Base-by-base conservation (phyloP, 2,888 invertebrate genomes). In the Ectobius pallidus region DNA sequence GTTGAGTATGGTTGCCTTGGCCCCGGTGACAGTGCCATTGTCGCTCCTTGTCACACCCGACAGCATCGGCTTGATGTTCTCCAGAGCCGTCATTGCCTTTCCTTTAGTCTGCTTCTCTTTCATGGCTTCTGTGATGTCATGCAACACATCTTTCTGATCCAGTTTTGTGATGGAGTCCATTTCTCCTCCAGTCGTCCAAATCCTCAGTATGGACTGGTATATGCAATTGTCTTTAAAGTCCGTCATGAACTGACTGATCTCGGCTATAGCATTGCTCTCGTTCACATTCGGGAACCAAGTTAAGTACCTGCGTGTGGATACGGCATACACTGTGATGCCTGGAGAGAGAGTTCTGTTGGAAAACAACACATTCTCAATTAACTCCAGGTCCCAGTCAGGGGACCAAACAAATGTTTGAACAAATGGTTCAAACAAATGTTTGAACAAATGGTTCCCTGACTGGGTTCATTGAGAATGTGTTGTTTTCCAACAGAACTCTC, bases 1-100 rank as follows among this genome's bases (percentile, higher is more conserved):
- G 71, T 80, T 79, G 11, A 82, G 58, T 62, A 83, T 79, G 2
- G 82, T 82, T 14, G 82, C 82, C 18, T 79, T 79, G 2, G 82
- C 83, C 18, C 81, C 76, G 14, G 76, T 75, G 4, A 82, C 77
- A 16, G 75, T 76, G 2, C 80, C 81, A 4, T 74, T 77, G 27
- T 18, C 18, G 67, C 81, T 80, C 70, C 78, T 80, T 16, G 78
- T 70, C 4, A 82, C 46, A 2, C 77, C 80, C 2, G 82, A 79
- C 22, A 83, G 74, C 44, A 83, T 73, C 2, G 81, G 80, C 0
- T 73, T 77, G 2, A 82, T 68, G 68, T 81, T 81, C 70, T 79
- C 72, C 7, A 83, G 73, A 44, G 80, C 76, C n/a, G n/a, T n/a
- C n/a, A n/a, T n/a, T n/a, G n/a, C n/a, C n/a, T n/a, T n/a, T n/a